Conservation (phyloP, 1,140 invertebrate species). For the Ceratina japonica region DNA sequence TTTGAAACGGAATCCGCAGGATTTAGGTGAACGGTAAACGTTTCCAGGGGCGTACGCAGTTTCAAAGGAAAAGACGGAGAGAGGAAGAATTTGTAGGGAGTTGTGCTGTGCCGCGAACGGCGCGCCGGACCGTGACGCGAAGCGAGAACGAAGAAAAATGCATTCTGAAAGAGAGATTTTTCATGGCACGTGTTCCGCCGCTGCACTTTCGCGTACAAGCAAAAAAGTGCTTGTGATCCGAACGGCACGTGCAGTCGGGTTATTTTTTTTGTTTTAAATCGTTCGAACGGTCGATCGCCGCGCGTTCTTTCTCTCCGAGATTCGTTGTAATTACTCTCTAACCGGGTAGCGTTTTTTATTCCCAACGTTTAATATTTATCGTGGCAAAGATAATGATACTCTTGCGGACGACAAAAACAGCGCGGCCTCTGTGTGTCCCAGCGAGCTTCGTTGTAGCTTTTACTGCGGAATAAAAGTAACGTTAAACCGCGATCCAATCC, state of each 20-base stretch:
- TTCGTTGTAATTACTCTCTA: neutral
- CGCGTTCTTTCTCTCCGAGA: neutral
- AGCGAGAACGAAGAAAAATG: neutral
- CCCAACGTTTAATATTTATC: neutral
- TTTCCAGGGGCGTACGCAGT: neutral
- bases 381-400: neutral
- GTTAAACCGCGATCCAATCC: neutral
- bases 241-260: neutral
- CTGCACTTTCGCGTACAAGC: neutral
- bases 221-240: neutral
- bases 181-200: neutral
- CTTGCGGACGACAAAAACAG: too few relatives aligned
- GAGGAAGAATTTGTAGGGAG: neutral
- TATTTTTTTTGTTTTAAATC: neutral
- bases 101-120: too few relatives aligned
- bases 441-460: neutral
- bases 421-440: too few relatives aligned
- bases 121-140: too few relatives aligned
- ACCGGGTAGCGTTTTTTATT: neutral
- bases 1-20: neutral
- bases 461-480: neutral
- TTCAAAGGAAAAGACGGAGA: neutral
- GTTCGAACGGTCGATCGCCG: neutral
- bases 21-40: neutral
- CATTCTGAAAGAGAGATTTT: neutral